A percentile compares a stretch with the other conserved stretches of the same genome.
These are phyloP conservation scores for Echeneis naucrates DNA, from an alignment of 2,797 vertebrate species.

Conservation along the genomic window DNA sequence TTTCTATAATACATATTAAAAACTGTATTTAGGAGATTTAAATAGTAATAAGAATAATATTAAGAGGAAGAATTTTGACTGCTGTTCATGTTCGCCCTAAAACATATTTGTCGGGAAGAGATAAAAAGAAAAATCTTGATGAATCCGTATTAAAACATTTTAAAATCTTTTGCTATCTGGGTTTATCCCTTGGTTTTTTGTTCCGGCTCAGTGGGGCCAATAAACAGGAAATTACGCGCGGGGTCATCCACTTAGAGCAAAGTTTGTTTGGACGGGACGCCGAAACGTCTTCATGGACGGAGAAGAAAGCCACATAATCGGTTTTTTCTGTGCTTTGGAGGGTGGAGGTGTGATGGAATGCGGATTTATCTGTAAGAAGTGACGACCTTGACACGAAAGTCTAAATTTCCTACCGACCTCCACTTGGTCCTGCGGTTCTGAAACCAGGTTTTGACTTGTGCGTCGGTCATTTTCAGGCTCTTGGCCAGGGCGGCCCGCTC, in stretches of 20 bases:
- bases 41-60: too few species aligned
- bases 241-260: neutral
- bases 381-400: neutral
- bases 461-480: slow-evolving; percentile 98
- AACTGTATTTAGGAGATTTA: neutral
- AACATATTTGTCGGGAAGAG: neutral
- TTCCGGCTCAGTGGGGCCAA: slow-evolving; percentile 28
- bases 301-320: accelerated
- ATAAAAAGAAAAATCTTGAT: neutral
- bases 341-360: accelerated
- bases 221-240: slow-evolving; percentile 37
- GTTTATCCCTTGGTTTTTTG: neutral
- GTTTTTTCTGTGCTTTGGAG: neutral
- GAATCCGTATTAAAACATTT: neutral
- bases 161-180: neutral
- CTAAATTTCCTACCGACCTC: slow-evolving; percentile 84
- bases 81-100: neutral
- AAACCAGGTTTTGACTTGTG: slow-evolving; percentile 99
- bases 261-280: slow-evolving; percentile 8
- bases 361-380: accelerated
- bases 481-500: slow-evolving; percentile 95
- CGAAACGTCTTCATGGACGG: too few species aligned
- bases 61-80: neutral
- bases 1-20: neutral
- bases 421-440: slow-evolving; percentile 98